These are phyloP conservation scores for Cynodonichthys magdalenae DNA, from an alignment of 2,797 vertebrate species.

Conservation along the genomic window DNA sequence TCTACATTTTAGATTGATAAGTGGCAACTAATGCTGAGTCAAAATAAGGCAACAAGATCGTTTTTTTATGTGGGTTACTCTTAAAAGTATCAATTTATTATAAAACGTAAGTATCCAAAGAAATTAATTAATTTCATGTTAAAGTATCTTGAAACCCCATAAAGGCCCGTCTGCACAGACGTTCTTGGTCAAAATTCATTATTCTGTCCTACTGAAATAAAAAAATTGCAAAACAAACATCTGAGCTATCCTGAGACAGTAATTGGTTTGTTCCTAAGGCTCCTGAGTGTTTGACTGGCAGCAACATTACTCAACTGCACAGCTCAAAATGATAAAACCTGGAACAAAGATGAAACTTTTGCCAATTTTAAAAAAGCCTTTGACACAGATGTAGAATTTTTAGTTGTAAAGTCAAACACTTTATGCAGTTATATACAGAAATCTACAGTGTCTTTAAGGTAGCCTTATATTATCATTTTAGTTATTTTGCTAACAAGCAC, in stretches of 20 bases:
- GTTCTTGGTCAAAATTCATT: not conserved
- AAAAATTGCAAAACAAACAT: conserved; percentile 10
- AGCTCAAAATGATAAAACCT: not conserved
- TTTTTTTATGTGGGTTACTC: not conserved
- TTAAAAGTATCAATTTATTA: not conserved
- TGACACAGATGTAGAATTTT: not conserved
- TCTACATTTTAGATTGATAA: not conserved
- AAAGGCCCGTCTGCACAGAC: not conserved
- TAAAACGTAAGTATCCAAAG: not conserved
- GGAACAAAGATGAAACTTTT: not conserved
- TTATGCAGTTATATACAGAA: conserved; percentile 1
- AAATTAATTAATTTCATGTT: not conserved
- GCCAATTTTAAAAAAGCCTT: not conserved
- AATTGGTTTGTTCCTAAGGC: not conserved
- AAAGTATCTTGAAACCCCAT: not conserved
- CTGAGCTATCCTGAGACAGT: conserved; percentile 23
- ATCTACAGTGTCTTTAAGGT: conserved; percentile 22
- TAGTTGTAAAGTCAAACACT: too few species aligned
- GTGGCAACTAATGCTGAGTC: not conserved
- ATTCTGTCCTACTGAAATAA: conserved; percentile 12
- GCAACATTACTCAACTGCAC: not conserved
- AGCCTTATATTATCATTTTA: not conserved
- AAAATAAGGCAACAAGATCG: not conserved
- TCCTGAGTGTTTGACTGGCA: not conserved
- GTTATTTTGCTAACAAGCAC: not conserved